These are phyloP conservation scores for Aythya baeri DNA, from an alignment of 2,113 vertebrate genomes.

Conservation along the genomic window DNA sequence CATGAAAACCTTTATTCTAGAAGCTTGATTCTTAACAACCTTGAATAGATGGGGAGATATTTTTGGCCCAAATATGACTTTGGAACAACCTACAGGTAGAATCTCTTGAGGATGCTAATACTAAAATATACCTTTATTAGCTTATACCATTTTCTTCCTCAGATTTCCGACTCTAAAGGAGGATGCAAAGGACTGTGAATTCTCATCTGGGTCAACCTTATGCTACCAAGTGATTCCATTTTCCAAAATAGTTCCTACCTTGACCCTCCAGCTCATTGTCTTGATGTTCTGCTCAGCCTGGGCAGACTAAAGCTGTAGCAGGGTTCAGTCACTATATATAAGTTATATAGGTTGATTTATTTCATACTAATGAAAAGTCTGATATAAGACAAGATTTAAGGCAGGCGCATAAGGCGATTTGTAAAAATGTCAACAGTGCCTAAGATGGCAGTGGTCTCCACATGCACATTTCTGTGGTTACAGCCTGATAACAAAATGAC, in stretches of 20 bases:
- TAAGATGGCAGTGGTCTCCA: not conserved
- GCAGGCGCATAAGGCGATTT: not conserved
- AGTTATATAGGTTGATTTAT: not conserved
- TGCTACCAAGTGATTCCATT: not conserved
- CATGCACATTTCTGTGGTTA: not conserved
- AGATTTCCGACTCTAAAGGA: not conserved
- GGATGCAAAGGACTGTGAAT: not conserved
- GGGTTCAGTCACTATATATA: not conserved
- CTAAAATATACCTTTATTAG: not conserved
- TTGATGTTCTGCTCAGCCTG: not conserved
- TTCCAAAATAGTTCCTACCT: not conserved
- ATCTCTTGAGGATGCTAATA: not conserved
- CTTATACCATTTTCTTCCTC: not conserved
- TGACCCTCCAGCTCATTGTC: not conserved
- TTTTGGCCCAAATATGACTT: not conserved
- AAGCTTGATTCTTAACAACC: not conserved
- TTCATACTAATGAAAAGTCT: not conserved
- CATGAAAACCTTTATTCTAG: not conserved
- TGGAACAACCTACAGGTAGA: not conserved
- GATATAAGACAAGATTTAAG: not conserved
- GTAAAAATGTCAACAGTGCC: not conserved
- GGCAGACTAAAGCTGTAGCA: not conserved
- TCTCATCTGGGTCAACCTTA: not conserved
- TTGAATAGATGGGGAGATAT: not conserved
- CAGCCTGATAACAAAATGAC: slow-evolving; percentile 40